A percentile compares a stretch with the other conserved stretches of the same genome.
Evolutionary conservation across 2,888 invertebrate genomes (phyloP).

Genomic region (Hemicrepidius hirtus): DNA sequence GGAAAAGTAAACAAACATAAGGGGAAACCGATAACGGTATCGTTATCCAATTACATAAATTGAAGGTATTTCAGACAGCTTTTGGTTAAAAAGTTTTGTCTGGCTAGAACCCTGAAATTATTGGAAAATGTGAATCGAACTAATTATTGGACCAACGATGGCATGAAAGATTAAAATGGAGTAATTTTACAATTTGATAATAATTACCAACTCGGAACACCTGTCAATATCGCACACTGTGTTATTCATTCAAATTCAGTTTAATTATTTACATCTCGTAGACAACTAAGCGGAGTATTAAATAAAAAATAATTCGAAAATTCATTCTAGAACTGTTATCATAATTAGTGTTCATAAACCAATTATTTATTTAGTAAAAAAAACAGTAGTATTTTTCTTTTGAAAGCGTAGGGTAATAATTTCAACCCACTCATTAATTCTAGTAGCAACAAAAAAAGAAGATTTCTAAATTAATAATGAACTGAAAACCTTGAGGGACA

Average conservation of each 20-base stretch:
- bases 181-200: constrained; percentile 10
- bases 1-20: no score
- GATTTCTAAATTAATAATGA: no score
- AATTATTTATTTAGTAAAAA: neutral
- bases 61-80: no score
- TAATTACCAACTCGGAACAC: constrained; percentile 6
- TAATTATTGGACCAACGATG: neutral
- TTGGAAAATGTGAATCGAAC: neutral
- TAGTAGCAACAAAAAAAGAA: no score
- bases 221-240: constrained; percentile 17
- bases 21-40: no score
- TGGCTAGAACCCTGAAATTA: no score
- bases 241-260: neutral
- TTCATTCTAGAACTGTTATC: neutral
- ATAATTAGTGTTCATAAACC: neutral
- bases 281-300: neutral
- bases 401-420: no score
- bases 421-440: no score
- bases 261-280: neutral
- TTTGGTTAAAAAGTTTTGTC: no score
- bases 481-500: no score
- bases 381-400: no score
- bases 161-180: constrained; percentile 9
- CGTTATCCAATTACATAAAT: no score
- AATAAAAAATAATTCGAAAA: neutral